These are phyloP conservation scores for Paraescarpia echinospica DNA, from an alignment of 1,140 invertebrate genomes.

Conservation along the genomic window DNA sequence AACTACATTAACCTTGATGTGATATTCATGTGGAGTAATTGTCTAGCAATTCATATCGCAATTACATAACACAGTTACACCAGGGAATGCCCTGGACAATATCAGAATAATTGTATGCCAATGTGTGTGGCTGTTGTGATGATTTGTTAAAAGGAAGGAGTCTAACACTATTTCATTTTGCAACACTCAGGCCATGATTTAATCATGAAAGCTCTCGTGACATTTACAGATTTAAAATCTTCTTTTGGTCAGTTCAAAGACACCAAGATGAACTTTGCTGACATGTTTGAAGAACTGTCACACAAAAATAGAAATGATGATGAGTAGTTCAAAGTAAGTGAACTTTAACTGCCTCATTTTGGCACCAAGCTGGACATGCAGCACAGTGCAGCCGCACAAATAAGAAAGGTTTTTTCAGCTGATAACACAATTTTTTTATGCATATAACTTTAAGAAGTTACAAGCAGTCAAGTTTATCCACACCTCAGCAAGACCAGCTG, in stretches of 20 bases:
- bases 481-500: no score
- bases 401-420: no score
- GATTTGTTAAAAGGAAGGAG: background rate
- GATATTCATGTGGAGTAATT: background rate
- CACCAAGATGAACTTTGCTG: background rate
- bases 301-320: background rate
- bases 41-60: background rate
- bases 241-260: background rate
- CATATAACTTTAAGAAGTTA: no score
- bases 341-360: no score
- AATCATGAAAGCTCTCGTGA: no score
- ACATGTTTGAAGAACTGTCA: background rate
- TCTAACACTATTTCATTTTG: background rate
- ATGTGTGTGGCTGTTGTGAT: background rate
- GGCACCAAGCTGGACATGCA: no score
- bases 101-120: background rate
- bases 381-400: no score
- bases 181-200: no score
- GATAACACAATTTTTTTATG: no score
- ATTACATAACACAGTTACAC: background rate
- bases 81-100: background rate
- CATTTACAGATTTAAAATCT: background rate
- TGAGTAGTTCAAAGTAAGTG: no score
- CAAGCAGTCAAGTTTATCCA: no score
- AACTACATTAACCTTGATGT: background rate